Percentiles rank a stretch among this genome's conserved stretches.
These are phyloP conservation scores for Dasyurus viverrinus DNA, from an alignment of 2,113 vertebrate genomes.

Conservation along the genomic window DNA sequence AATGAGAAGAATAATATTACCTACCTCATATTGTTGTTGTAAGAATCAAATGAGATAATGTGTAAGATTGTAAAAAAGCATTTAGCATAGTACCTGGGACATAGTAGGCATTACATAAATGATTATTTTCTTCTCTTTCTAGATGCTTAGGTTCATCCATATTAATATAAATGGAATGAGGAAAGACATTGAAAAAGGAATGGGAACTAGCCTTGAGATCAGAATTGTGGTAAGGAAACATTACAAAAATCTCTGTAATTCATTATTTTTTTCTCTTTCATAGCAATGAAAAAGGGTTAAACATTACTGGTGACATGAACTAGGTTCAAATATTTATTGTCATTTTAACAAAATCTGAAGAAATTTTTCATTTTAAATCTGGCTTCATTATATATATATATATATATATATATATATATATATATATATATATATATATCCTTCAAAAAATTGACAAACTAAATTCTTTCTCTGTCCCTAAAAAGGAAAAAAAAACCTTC, in stretches of 20 bases:
- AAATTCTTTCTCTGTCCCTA: background rate
- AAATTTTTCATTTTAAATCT: constrained; percentile 39
- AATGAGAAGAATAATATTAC: background rate
- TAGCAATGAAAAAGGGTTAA: background rate
- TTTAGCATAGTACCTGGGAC: background rate
- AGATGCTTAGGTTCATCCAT: background rate
- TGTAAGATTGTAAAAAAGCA: background rate
- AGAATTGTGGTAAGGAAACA: background rate
- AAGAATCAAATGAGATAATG: background rate
- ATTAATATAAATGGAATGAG: background rate
- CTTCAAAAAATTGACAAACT: constrained; percentile 24
- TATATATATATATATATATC: background rate
- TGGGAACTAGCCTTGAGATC: background rate
- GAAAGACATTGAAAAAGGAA: background rate
- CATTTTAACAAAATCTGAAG: background rate
- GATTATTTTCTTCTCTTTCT: background rate
- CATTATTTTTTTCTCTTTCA: background rate
- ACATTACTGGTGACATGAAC: background rate
- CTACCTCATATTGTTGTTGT: background rate
- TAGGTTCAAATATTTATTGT: background rate
- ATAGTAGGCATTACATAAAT: background rate
- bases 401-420: background rate
- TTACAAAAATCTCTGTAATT: constrained; percentile 7
- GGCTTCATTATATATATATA: constrained; percentile 1
- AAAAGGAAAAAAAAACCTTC: background rate